Base-by-base conservation (phyloP, 2,888 invertebrate species). In the Stenotaenia linearis region DNA sequence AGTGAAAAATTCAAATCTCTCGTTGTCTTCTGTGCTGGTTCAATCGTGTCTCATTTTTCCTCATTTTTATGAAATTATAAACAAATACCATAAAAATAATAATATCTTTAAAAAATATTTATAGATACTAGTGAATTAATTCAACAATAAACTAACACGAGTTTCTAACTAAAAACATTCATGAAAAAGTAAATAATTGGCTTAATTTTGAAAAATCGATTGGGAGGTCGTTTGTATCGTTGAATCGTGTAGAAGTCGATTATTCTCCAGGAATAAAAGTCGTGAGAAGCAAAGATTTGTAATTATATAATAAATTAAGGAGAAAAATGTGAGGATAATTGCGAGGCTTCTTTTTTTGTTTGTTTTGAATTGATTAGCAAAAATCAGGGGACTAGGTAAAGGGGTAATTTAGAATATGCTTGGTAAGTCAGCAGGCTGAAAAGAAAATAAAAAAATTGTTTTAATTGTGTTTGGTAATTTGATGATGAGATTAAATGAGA, bases 181-280 rank as follows among this genome's bases (percentile, higher is more conserved):
- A 61, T 23, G n/a, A 45, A 45, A n/a, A 45, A 61, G 23, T 12
- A 23, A 61, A 56, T 12, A 40, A 40, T 9, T 35, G 23, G 12
- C 4, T 45, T 56, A 5, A 7, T 25, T 61, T 28, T 10, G 25
- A 25, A 7, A 61, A 28, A 61, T 61, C 15, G 6, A 18, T 61
- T 61, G 61, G 61, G 61, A 61, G 61, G 25, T 56, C 61, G 61
- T 61, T 23, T 10, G 25, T 23, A 7, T 61, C 61, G 61, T 61
- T 6, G 25, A 61, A 61, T 61, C 61, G 61, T 61, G 61, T 61
- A 61, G 61, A 61, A 61, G 61, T 61, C 61, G 61, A 61, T 61
- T 61, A 61, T 61, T 61, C 61, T 61, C 61, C 61, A 61, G 61
- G 61, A 61, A 61, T 61, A 61, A 61, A 61, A 61, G 61, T 61